Base-by-base conservation (phyloP, 2,797 vertebrate species). In the Falco biarmicus region DNA sequence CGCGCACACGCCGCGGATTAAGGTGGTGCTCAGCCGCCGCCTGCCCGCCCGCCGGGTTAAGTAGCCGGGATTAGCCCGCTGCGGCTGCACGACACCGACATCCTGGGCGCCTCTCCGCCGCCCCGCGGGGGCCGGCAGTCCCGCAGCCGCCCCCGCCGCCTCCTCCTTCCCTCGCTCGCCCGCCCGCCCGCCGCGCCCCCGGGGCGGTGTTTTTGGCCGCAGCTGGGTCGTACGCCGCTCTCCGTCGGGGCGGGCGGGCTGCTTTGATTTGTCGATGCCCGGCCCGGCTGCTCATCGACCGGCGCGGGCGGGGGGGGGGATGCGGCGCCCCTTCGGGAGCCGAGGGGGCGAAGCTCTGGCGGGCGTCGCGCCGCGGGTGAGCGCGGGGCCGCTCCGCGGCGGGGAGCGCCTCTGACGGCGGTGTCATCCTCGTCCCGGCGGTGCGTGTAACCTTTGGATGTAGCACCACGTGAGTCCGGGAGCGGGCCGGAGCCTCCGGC, bases 391-490 rank as follows among this genome's bases (percentile, higher is more conserved):
- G 63, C 29, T 43, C 48, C 34, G 70, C 77, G 39, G 57, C 60
- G 89, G 93, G 86, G 90, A 78, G 85, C 78, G 61, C 65, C 61
- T 75, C 74, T 47, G 16, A 77, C 84, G 54, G 75, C 48, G 28
- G 68, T 92, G 45, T 87, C 85, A 21, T 90, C 41, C 63, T 77
- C 15, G 53, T 76, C 66, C 95, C 80, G 51, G 91, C 59, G 82
- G 92, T 86, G 85, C 92, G 24, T 32, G 70, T 95, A 93, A 96
- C 96, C 96, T 95, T 95, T 97, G 97, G 96, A 88, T 95, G 91
- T 26, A 74, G 80, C 86, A 94, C 97, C 96, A 83, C 70, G 87
- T 91, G 96, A 97, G 95, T 96, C 84, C 43, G 85, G 79, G 89
- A 86, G 87, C 75, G 83, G 95, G 76, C 96, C 94, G 89, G 83